Evolutionary conservation across 2,888 invertebrate genomes (phyloP).

Genomic region (Quadroppia sp.): DNA sequence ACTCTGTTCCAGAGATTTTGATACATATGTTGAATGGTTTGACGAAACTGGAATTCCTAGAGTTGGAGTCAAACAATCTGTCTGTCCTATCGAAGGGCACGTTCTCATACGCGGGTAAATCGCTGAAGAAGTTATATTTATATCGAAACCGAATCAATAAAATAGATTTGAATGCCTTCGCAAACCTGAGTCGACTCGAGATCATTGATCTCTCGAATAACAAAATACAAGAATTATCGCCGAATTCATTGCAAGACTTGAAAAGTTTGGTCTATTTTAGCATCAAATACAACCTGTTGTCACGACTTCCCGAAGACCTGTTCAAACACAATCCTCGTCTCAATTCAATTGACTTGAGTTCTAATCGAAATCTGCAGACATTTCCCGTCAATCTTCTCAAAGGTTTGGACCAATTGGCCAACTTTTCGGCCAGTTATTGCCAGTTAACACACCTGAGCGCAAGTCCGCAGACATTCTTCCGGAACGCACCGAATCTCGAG

Average conservation of each 20-base stretch:
- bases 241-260: conserved; percentile 40
- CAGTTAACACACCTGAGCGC: conserved; percentile 32
- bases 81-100: not conserved
- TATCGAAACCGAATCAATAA: conserved; percentile 66
- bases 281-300: conserved; percentile 38
- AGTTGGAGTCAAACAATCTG: conserved; percentile 40
- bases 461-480: conserved; percentile 38
- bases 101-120: conserved; percentile 33
- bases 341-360: conserved; percentile 39
- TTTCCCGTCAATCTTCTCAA: conserved; percentile 62
- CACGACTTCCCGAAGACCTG: conserved; percentile 56
- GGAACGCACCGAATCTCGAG: conserved; percentile 37
- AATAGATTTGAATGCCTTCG: conserved; percentile 67
- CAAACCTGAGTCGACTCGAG: conserved; percentile 65
- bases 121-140: conserved; percentile 40
- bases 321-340: conserved; percentile 37
- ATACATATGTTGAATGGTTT: conserved; percentile 41
- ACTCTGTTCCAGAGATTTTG: conserved; percentile 34
- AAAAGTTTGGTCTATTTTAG: conserved; percentile 42
- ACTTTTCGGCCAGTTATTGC: conserved; percentile 38
- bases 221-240: conserved; percentile 55
- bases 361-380: conserved; percentile 54
- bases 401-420: conserved; percentile 59
- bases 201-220: conserved; percentile 79
- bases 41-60: conserved; percentile 39